Conservation (phyloP, 2,888 invertebrate genomes). For the Dasypolia templi region DNA sequence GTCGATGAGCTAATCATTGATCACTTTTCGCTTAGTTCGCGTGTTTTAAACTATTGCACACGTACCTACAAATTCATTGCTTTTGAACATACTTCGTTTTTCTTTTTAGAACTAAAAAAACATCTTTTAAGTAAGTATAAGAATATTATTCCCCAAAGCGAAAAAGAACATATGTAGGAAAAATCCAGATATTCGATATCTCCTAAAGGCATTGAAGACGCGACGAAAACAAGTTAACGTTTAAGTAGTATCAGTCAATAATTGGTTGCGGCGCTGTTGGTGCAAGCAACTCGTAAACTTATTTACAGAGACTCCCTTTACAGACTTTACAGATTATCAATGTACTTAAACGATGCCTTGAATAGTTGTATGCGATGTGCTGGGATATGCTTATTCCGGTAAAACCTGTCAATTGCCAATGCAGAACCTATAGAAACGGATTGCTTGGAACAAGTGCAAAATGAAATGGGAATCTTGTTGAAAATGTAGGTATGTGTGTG, state of each 20-base stretch:
- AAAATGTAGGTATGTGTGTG: conserved; percentile 8
- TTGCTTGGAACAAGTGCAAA: conserved; percentile 14
- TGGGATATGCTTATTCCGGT: conserved; percentile 34
- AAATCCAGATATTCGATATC: conserved; percentile 11
- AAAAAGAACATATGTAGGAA: not conserved
- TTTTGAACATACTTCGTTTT: no score
- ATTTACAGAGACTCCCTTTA: conserved; percentile 31
- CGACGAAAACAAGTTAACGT: conserved; percentile 37
- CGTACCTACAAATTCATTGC: no score
- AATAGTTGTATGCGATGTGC: conserved; percentile 27
- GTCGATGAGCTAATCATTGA: no score
- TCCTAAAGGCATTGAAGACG: not conserved
- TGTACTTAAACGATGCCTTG: conserved; percentile 34
- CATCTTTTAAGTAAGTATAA: no score
- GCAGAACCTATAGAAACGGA: not conserved
- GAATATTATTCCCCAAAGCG: not conserved
- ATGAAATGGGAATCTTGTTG: conserved; percentile 5
- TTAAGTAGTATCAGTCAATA: conserved; percentile 32
- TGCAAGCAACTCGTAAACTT: conserved; percentile 33
- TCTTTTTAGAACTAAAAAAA: no score
- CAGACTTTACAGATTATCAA: conserved; percentile 40
- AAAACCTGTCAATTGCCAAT: conserved; percentile 23
- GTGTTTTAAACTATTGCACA: no score
- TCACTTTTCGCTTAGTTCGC: no score
- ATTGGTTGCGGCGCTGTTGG: conserved; percentile 48